Evolutionary conservation across 1,140 invertebrate species (phyloP).

Genomic region (Drosophila pseudoananassae): DNA sequence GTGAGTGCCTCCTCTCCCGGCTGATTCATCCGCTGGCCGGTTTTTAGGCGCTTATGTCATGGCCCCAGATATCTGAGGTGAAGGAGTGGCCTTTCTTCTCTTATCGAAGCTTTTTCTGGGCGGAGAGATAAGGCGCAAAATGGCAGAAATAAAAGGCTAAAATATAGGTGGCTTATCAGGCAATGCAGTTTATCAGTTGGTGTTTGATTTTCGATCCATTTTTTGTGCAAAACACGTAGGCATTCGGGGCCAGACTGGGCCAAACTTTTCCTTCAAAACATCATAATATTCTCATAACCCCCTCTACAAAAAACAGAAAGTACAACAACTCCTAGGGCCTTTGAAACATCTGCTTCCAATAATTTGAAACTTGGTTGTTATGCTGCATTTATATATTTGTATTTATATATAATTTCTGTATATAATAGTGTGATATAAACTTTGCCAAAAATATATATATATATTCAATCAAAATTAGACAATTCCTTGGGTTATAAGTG

Average conservation of each 20-base stretch:
- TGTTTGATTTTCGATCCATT: conserved; percentile 60
- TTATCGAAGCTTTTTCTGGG: conserved; percentile 50
- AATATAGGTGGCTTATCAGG: conserved; percentile 48
- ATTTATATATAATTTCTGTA: conserved; percentile 37
- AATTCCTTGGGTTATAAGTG: conserved; percentile 31
- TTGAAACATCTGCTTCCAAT: conserved; percentile 32
- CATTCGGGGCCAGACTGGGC: not conserved
- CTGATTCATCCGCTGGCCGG: conserved; percentile 60
- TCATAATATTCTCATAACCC: too few species aligned
- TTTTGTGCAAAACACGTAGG: conserved; percentile 62
- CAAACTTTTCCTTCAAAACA: too few species aligned
- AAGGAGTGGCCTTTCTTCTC: conserved; percentile 15
- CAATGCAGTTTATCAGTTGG: conserved; percentile 69
- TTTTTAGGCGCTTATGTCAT: conserved; percentile 69
- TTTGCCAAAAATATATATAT: conserved; percentile 61
- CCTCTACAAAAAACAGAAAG: conserved; percentile 17
- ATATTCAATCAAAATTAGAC: conserved; percentile 44
- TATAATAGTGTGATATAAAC: conserved; percentile 60
- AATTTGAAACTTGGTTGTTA: conserved; percentile 27
- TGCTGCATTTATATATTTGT: conserved; percentile 55
- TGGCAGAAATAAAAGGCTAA: not conserved
- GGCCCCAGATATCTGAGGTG: conserved; percentile 10
- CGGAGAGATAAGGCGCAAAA: conserved; percentile 46
- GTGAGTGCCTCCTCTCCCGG: not conserved
- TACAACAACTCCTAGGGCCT: conserved; percentile 50